A percentile compares a stretch with the other conserved stretches of the same genome.
phyloP scores from a whole-genome alignment of 2,888 invertebrate species.

The Pristionchus japonicus region DNA sequence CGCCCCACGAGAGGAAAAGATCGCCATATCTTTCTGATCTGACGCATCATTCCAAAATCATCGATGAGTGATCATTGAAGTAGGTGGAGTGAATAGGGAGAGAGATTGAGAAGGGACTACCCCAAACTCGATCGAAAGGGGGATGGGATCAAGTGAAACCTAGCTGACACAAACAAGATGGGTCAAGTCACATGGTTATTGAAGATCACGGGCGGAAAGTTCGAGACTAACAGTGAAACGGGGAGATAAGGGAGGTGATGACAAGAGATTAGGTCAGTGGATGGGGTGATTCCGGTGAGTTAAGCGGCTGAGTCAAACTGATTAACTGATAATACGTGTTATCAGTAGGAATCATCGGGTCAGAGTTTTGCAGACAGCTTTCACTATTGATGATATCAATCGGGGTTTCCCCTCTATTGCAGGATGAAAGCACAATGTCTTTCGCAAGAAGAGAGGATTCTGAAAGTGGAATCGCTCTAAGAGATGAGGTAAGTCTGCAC shows the following conservation, averaged over 20 bases:
- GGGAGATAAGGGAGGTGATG: not conserved
- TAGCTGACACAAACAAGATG: not conserved
- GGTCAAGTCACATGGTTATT: not conserved
- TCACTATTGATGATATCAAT: not conserved
- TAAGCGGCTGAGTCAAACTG: too few relatives aligned
- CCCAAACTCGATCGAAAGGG: not conserved
- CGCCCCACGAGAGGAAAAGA: not conserved
- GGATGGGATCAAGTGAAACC: not conserved
- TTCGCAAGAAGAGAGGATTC: not conserved
- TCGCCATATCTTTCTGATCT: not conserved
- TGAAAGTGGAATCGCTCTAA: not conserved
- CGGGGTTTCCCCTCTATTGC: not conserved
- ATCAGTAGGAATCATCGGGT: not conserved
- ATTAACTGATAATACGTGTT: constrained; percentile 23
- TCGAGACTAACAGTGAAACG: not conserved
- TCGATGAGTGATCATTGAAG: not conserved
- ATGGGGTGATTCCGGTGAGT: too few relatives aligned
- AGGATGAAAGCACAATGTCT: constrained; percentile 22
- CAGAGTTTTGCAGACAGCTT: not conserved
- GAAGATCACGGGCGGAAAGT: not conserved
- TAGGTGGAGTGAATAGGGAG: not conserved
- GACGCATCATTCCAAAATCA: not conserved
- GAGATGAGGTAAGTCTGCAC: not conserved
- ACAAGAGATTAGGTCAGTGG: too few relatives aligned
- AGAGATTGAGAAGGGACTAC: not conserved